A percentile compares a stretch with the other conserved stretches of the same genome.
These are phyloP conservation scores for Periophthalmodon schlosseri DNA, from an alignment of 2,113 vertebrate genomes.

Conservation along the genomic window DNA sequence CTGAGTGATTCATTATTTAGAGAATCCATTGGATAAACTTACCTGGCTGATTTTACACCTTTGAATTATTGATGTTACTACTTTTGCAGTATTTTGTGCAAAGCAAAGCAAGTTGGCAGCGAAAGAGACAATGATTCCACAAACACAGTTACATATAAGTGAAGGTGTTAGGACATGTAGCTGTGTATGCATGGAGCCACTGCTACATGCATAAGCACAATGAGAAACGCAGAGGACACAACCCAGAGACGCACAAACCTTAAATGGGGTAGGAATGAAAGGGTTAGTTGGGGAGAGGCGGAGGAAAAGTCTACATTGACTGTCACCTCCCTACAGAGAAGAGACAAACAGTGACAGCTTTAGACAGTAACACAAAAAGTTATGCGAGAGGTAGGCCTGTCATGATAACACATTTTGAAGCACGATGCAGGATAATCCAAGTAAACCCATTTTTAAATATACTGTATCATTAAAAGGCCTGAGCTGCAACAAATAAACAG, in stretches of 20 bases:
- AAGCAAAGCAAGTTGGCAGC: not conserved
- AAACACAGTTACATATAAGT: constrained; percentile 11
- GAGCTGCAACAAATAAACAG: too few species aligned
- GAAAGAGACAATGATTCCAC: constrained; percentile 19
- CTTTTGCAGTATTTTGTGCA: not conserved
- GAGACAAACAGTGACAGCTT: constrained; percentile 79
- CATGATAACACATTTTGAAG: too few species aligned
- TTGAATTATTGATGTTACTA: not conserved
- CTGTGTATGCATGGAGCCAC: constrained; percentile 25
- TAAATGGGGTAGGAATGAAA: constrained; percentile 97
- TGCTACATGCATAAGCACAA: constrained; percentile 30
- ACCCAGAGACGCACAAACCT: constrained; percentile 87
- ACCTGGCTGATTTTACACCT: not conserved
- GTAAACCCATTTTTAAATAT: too few species aligned
- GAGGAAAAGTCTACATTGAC: constrained; percentile 89
- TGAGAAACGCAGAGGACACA: constrained; percentile 28
- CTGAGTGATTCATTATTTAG: not conserved
- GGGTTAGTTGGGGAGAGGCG: constrained; percentile 95
- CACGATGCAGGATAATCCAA: too few species aligned
- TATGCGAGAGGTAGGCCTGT: not conserved
- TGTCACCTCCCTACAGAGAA: constrained; percentile 88
- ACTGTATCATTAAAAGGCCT: too few species aligned
- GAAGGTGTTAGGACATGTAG: constrained; percentile 37
- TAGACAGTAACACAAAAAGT: constrained; percentile 39
- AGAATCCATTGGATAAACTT: not conserved